Conservation (phyloP, 2,888 invertebrate genomes). For the Catotricha subobsoleta region DNA sequence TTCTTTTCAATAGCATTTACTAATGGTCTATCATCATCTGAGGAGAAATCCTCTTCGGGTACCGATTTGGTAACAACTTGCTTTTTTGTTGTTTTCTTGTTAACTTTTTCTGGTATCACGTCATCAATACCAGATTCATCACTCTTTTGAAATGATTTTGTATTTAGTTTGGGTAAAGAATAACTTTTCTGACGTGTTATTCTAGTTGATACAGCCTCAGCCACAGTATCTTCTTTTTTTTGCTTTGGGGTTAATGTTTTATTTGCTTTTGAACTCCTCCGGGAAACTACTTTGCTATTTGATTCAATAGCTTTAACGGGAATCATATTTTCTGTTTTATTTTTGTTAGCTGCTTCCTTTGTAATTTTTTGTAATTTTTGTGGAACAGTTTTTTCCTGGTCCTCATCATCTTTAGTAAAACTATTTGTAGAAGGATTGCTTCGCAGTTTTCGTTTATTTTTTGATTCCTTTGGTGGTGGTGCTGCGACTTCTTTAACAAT, state of each 20-base stretch:
- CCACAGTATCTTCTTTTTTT: constrained; percentile 10
- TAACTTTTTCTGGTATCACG: constrained; percentile 12
- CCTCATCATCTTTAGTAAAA: not conserved
- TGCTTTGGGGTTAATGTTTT: constrained; percentile 8
- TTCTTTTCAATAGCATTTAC: constrained; percentile 16
- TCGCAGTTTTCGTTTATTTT: constrained; percentile 7
- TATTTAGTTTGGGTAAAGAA: constrained; percentile 12
- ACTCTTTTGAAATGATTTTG: constrained; percentile 11
- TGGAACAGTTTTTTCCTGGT: not conserved
- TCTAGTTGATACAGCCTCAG: constrained; percentile 13
- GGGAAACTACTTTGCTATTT: not conserved
- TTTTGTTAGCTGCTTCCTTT: not conserved
- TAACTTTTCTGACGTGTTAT: constrained; percentile 2
- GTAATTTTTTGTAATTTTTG: not conserved
- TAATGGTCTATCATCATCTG: constrained; percentile 36
- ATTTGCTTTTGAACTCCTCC: not conserved
- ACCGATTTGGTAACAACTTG: not conserved
- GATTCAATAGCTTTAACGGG: not conserved
- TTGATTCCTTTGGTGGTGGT: not conserved
- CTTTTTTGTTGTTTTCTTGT: constrained; percentile 8
- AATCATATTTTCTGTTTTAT: not conserved
- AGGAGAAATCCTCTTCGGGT: constrained; percentile 30
- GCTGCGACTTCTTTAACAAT: too few relatives aligned
- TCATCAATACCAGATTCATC: constrained; percentile 11
- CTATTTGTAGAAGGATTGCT: not conserved